phyloP scores from a whole-genome alignment of 2,888 invertebrate species.

The Melolontha melolontha region DNA sequence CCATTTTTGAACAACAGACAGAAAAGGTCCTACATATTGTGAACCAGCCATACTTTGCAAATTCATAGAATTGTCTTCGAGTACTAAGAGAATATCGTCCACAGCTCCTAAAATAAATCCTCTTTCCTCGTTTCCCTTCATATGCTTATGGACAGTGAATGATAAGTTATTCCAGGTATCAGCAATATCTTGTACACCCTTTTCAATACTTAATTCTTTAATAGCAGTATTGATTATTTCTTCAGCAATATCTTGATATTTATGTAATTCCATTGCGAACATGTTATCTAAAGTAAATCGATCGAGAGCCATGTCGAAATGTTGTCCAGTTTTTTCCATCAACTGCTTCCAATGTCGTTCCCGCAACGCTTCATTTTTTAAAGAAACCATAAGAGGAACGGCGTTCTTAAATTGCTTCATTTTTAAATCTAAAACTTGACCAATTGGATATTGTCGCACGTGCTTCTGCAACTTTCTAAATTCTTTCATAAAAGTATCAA shows the following conservation, averaged over 20 bases:
- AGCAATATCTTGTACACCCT: slow-evolving; percentile 85
- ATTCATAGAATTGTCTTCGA: slow-evolving; percentile 92
- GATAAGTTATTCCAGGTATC: slow-evolving; percentile 77
- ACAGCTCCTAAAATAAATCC: slow-evolving; percentile 85
- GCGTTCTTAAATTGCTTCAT: slow-evolving; percentile 91
- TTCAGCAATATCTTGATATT: slow-evolving; percentile 86
- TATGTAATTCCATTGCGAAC: slow-evolving; percentile 92
- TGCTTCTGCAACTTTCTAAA: slow-evolving; percentile 80
- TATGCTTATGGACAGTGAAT: slow-evolving; percentile 76
- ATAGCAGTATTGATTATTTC: slow-evolving; percentile 90
- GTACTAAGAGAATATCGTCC: slow-evolving; percentile 82
- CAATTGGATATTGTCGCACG: slow-evolving; percentile 72
- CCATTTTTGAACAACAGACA: slow-evolving; percentile 86
- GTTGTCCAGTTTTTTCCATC: slow-evolving; percentile 85
- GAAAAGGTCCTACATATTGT: slow-evolving; percentile 91
- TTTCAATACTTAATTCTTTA: slow-evolving; percentile 92
- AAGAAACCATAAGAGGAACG: slow-evolving; percentile 88
- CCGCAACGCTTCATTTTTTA: slow-evolving; percentile 91
- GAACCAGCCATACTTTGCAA: slow-evolving; percentile 92
- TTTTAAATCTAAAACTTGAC: slow-evolving; percentile 78
- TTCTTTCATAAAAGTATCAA: slow-evolving; percentile 85
- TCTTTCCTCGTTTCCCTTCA: slow-evolving; percentile 81
- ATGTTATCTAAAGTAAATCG: slow-evolving; percentile 92
- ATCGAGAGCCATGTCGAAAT: slow-evolving; percentile 89
- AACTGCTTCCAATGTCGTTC: slow-evolving; percentile 92